A percentile compares a stretch with the other conserved stretches of the same genome.
phyloP scores from a whole-genome alignment of 2,888 invertebrate genomes.

The Nomada lathburiana region DNA sequence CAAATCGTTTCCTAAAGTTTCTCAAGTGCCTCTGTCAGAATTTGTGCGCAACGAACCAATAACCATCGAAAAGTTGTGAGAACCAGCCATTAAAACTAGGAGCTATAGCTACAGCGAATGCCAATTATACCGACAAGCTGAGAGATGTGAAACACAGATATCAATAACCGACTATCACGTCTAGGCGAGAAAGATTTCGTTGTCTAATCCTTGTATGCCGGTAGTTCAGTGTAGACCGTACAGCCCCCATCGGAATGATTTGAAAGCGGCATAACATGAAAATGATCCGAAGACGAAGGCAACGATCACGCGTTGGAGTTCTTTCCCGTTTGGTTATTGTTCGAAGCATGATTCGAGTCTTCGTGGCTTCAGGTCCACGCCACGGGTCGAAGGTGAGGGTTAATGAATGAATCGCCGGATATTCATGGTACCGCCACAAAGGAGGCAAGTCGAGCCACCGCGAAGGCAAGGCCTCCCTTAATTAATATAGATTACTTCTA shows the following conservation, averaged over 20 bases:
- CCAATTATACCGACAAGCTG: background rate
- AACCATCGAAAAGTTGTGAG: too few species aligned
- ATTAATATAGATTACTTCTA: slow-evolving; percentile 84
- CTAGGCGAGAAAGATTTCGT: background rate
- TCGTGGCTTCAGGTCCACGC: slow-evolving; percentile 71
- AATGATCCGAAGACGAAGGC: slow-evolving; percentile 57
- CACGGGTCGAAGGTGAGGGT: slow-evolving; percentile 82
- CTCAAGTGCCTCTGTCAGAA: too few species aligned
- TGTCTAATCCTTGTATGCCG: background rate
- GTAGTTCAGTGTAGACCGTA: too few species aligned
- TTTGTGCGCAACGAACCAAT: too few species aligned
- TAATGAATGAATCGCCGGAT: slow-evolving; percentile 84
- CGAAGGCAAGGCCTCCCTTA: slow-evolving; percentile 80
- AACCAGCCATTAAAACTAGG: too few species aligned
- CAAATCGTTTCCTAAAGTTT: slow-evolving; percentile 52
- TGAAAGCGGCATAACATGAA: slow-evolving; percentile 13
- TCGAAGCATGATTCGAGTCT: slow-evolving; percentile 73
- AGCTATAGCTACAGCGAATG: too few species aligned
- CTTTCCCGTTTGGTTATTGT: slow-evolving; percentile 78
- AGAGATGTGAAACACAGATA: background rate
- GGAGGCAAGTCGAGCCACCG: slow-evolving; percentile 77
- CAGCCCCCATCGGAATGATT: background rate
- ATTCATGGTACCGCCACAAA: slow-evolving; percentile 81
- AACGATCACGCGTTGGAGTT: slow-evolving; percentile 66
- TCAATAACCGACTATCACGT: background rate